Base-by-base conservation (phyloP, 2,888 invertebrate species). In the Neria commutata region DNA sequence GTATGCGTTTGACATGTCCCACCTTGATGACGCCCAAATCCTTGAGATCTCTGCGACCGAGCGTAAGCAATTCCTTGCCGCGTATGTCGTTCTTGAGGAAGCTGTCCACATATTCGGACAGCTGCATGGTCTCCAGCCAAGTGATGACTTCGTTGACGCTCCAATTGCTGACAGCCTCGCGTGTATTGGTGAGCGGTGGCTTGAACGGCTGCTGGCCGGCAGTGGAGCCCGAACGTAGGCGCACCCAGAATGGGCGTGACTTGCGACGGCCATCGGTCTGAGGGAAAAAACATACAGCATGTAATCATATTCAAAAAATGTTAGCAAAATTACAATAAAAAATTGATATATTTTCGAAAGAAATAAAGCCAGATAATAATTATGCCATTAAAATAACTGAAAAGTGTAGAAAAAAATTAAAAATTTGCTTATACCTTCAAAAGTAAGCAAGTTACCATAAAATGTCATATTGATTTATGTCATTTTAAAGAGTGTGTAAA, bases 21-120 rank as follows among this genome's bases (percentile, higher is more conserved):
- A 98, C 94, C 84, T 98, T 98, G 10, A 91, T 90, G 54, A 98
- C 91, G 8, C 97, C 97, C 47, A 98, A 85, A 67, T 98, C 98
- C 78, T 95, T 89, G 3, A 94, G 85, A 79, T 94, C 94, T 16
- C 95, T 84, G 53, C 96, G 84, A 2, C 95, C 95, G 58, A 98
- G 83, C 0, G 91, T 89, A 3, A 96, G 84, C 26, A 98, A 84
- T 78, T 97, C 97, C 33, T 91, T 86, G 1, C 97, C 98, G 29
- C 94, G 88, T 72, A 98, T 92, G 83, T 98, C 97, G 78, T 98
- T 94, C 57, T 89, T 89, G 19, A 91, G 86, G 78, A 98, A 98
- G 59, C 90, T 91, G n/a, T 94, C 94, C 3, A 89, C 87, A 81
- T 98, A 98, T 78, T 98, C 96, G 1, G 88, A 88, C 14, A 98